Percentiles rank a stretch among this genome's conserved stretches.
These are phyloP conservation scores for Paragorgia papillata DNA, from an alignment of 92 coral and sea anemone genomes.

Conservation along the genomic window DNA sequence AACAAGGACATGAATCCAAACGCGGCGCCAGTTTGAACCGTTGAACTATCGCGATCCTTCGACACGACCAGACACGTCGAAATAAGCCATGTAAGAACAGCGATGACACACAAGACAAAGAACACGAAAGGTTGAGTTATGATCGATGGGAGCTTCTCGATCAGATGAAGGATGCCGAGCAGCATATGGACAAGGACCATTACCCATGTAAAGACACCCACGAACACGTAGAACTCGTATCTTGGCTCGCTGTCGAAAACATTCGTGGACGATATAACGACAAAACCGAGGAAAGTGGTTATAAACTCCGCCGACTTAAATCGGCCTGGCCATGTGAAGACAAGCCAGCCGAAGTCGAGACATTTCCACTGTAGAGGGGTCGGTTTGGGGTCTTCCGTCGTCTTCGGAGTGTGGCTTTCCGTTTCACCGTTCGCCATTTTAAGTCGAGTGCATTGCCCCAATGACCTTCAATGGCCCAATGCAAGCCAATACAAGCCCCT, in stretches of 20 bases:
- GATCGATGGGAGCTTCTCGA: conserved; percentile 80
- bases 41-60: neutral
- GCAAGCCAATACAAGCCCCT: too few relatives aligned
- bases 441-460: too few relatives aligned
- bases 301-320: conserved; percentile 46
- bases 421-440: neutral
- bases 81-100: conserved; percentile 62
- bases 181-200: conserved; percentile 83
- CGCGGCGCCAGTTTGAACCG: conserved; percentile 62
- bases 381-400: neutral
- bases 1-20: conserved; percentile 78
- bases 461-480: too few relatives aligned
- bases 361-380: conserved; percentile 28
- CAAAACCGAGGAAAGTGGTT: conserved; percentile 31
- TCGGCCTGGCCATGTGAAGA: conserved; percentile 63
- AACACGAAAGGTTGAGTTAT: conserved; percentile 71
- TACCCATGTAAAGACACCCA: conserved; percentile 76
- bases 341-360: conserved; percentile 34
- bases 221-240: conserved; percentile 82
- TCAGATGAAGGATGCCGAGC: conserved; percentile 72
- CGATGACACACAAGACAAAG: conserved; percentile 59
- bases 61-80: conserved; percentile 67
- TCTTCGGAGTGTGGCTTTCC: neutral
- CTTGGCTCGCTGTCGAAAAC: conserved; percentile 21
- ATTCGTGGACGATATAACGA: conserved; percentile 14